Evolutionary conservation across 2,113 vertebrate genomes (phyloP).

Genomic region (Euleptes europaea): DNA sequence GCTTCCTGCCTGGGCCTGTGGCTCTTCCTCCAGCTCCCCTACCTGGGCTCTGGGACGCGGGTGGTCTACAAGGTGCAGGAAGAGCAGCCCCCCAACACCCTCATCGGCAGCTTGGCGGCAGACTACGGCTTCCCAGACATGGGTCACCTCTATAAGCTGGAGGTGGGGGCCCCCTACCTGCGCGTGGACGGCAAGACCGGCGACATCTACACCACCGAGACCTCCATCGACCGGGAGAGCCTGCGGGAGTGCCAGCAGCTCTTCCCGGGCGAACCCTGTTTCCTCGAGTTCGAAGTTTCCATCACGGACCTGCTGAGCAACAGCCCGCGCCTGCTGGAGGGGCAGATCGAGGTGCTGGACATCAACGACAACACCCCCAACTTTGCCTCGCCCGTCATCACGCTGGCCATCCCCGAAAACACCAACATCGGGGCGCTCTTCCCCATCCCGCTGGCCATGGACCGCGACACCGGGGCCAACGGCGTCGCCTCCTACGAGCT

Average conservation of each 20-base stretch:
- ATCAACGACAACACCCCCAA: conserved; percentile 98
- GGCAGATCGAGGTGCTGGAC: conserved; percentile 92
- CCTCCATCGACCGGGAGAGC: conserved; percentile 90
- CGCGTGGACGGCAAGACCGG: conserved; percentile 95
- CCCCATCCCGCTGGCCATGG: conserved; percentile 88
- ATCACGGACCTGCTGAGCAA: conserved; percentile 90
- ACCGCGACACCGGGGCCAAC: conserved; percentile 87
- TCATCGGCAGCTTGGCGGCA: conserved; percentile 90
- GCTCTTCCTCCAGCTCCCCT: conserved; percentile 71
- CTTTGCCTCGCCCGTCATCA: conserved; percentile 91
- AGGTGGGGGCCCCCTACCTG: conserved; percentile 90
- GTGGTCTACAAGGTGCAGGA: conserved; percentile 86
- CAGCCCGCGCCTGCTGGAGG: conserved; percentile 89
- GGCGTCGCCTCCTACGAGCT: conserved; percentile 92
- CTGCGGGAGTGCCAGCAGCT: conserved; percentile 90
- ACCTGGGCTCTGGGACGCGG: conserved; percentile 63
- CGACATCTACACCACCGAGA: conserved; percentile 95
- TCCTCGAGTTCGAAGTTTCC: conserved; percentile 95
- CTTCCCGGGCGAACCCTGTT: conserved; percentile 85
- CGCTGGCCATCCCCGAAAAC: conserved; percentile 93
- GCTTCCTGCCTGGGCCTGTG: conserved; percentile 69
- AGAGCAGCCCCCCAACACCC: conserved; percentile 93
- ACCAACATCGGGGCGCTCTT: conserved; percentile 88
- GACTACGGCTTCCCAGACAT: conserved; percentile 91
- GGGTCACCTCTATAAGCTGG: conserved; percentile 95